Base-by-base conservation (phyloP, 53 echinoderm and acorn worm species). In the Hippasteria phrygiana region DNA sequence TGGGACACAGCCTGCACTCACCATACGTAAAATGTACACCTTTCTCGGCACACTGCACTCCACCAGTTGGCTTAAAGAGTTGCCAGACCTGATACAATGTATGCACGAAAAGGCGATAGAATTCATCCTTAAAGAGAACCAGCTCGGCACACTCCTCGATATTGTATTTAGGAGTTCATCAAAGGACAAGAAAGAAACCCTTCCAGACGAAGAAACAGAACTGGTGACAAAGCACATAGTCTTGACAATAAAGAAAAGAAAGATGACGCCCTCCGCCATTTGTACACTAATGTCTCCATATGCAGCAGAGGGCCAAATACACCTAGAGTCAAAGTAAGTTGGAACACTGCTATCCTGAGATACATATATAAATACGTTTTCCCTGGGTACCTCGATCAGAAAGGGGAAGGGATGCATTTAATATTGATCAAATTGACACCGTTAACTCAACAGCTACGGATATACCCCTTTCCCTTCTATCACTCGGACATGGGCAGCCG, bases 21-120 rank as follows among this genome's bases (percentile, higher is more conserved):
- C 26, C 7, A 2, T 82, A 41, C 46, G 26, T 3, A 64, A 18
- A 31, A 42, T 82, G 32, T 82, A 82, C 36, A 43, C 8, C 43
- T 82, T 82, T 33, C 64, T 82, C 38, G 20, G 82, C 31, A 45
- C 82, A 43, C 28, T 82, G 32, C 66, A 47, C 32, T 65, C 65
- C 17, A 65, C 22, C n/a, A 43, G 16, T 7, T 82, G 82, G 66
- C 42, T 82, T 18, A 8, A 31, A 17, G 82, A 34, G 34, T 43
- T 65, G 1, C 46, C 82, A 42, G 45, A 29, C 28, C 43, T 66
- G 32, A 32, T 65, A 13, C 8, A 64, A 43, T 22, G 14, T 0
- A 62, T 82, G 20, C 33, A 66, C n/a, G 6, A 32, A 13, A 5
- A 0, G 64, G 64, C 64, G 2, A 41, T 55, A 43, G n/a, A 42